Percentiles rank a stretch among this genome's conserved stretches.
Evolutionary conservation across 2,888 invertebrate genomes (phyloP).

Genomic region (Heliconius sara): DNA sequence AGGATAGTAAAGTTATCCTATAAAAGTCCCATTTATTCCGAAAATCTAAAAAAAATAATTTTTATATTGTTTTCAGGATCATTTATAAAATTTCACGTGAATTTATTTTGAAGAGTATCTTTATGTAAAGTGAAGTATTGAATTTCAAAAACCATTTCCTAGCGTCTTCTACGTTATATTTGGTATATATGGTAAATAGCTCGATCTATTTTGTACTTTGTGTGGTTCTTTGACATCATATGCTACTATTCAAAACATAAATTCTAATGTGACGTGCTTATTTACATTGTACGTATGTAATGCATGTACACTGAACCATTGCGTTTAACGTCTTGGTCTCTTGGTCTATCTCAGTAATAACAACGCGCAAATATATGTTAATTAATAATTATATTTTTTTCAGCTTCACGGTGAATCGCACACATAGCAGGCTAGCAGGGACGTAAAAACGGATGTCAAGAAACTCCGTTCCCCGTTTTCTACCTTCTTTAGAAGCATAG

Average conservation of each 20-base stretch:
- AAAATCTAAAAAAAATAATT: too few relatives aligned
- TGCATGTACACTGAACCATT: too few relatives aligned
- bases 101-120: not conserved
- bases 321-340: not conserved
- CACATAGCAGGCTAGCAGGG: too few relatives aligned
- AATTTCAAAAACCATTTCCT: not conserved
- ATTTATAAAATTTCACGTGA: too few relatives aligned
- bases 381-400: too few relatives aligned
- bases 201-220: conserved; percentile 1
- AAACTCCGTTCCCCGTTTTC: too few relatives aligned
- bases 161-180: not conserved
- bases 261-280: not conserved
- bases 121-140: not conserved
- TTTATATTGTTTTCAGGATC: too few relatives aligned
- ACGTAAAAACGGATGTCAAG: too few relatives aligned
- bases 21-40: too few relatives aligned
- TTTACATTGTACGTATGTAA: not conserved
- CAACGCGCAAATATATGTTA: not conserved
- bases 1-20: too few relatives aligned
- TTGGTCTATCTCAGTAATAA: not conserved
- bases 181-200: conserved; percentile 3
- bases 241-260: not conserved
- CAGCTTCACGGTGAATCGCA: too few relatives aligned
- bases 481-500: too few relatives aligned
- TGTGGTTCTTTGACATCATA: not conserved